Evolutionary conservation across 2,797 vertebrate species (phyloP).

Genomic region (Urosaurus nigricauda): DNA sequence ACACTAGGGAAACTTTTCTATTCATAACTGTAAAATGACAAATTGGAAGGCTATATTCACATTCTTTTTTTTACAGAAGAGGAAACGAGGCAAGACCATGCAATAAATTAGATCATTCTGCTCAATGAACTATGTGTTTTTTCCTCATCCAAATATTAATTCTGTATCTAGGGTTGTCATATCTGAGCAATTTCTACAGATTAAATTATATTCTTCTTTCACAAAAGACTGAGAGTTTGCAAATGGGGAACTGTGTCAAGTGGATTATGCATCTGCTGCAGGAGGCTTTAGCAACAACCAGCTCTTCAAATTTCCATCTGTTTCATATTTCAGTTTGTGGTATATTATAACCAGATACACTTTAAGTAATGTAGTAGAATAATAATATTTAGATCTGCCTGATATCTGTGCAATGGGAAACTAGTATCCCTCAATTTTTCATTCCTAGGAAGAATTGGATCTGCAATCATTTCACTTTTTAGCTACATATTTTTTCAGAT

Average conservation of each 20-base stretch:
- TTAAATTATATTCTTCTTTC: not conserved
- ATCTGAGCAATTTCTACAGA: not conserved
- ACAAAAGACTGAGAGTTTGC: not conserved
- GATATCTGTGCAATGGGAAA: not conserved
- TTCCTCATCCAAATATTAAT: not conserved
- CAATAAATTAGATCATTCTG: not conserved
- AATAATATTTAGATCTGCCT: not conserved
- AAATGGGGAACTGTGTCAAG: not conserved
- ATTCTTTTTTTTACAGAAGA: not conserved
- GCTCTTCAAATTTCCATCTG: not conserved
- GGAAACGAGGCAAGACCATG: not conserved
- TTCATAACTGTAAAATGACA: not conserved
- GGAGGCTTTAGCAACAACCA: not conserved
- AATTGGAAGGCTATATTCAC: not conserved
- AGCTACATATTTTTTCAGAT: not conserved
- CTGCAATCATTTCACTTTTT: not conserved
- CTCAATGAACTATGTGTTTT: not conserved
- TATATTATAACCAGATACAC: not conserved
- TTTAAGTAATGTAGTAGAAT: not conserved
- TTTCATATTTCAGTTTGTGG: not conserved
- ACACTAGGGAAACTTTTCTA: not conserved
- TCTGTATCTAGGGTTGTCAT: not conserved
- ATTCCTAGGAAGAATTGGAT: not conserved
- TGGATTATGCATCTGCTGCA: not conserved
- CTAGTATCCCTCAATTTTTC: not conserved